Evolutionary conservation across 2,888 invertebrate genomes (phyloP), one percentile per base, ranked within the genome.

Genomic region (Toxonevra muliebris): DNA sequence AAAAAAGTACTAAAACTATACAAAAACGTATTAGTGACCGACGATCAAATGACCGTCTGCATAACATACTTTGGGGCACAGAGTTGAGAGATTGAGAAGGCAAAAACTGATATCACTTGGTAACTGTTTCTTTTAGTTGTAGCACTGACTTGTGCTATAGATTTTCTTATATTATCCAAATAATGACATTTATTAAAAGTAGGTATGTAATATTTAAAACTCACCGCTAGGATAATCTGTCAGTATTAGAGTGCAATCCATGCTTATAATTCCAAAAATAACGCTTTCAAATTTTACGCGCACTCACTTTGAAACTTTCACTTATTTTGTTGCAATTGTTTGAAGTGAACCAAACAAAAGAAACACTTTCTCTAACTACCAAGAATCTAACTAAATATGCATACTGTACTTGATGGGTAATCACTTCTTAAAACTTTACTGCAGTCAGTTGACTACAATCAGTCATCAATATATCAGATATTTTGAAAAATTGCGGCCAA

Each of bases 201-300:
- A 30, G 2, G n/a, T 15, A 52, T 52, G 52, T 40, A 20, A 50
- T 30, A 40, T 12, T 12, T 57, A 10, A 55, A 57, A 69, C 67
- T 72, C 70, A 70, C 72, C 72, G 69, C 70, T 70, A 53, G 70
- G 70, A 65, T 68, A 72, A 67, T 72, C 72, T n/a, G 67, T 70
- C 65, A 61, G 17, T 61, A 61, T 61, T n/a, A 61, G 61, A 1
- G 61, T 30, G 7, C 30, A 30, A 30, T 30, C 30, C 30, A 30
- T 30, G 30, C 30, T 30, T 30, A 7, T 30, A 30, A 30, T 30
- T 30, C 7, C 2, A 30, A 7, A 4, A 30, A 30, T 30, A 30
- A 30, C n/a, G n/a, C n/a, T n/a, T 30, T 30, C 2, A 2, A 2
- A 30, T 30, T 4, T 30, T 30, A 30, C 30, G n/a, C n/a, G n/a